Base-by-base conservation (phyloP, 2,113 vertebrate species). In the Sitta europaea region DNA sequence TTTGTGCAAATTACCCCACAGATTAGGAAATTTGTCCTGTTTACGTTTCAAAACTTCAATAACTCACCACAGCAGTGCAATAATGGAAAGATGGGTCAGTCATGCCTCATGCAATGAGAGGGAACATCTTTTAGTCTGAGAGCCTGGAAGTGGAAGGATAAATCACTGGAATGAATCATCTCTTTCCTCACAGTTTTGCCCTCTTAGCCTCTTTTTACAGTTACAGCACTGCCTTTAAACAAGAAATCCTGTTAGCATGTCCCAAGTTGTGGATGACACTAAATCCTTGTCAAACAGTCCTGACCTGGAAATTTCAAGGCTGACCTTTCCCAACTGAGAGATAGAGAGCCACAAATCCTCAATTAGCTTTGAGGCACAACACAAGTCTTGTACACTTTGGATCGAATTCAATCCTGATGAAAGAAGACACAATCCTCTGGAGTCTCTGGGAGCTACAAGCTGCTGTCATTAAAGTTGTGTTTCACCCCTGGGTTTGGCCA, bases 231-330 rank as follows among this genome's bases (percentile, higher is more conserved):
- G 50, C 83, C 76, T 93, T 93, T 90, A 70, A 79, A 80, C 74
- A 79, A 88, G 86, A 96, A 91, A 86, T 59, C 58, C 79, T 93
- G 80, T 93, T 67, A 77, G 76, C 68, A 18, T 70, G 77, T 95
- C 92, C 68, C 55, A 24, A 35, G 62, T 35, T 74, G 74, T 62
- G n/a, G 84, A 77, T 93, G 87, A 72, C 92, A 72, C 71, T 95
- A 94, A 95, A 94, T 96, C 86, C 90, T 92, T 96, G 91, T 95
- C 92, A 90, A 82, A 81, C 78, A 94, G 51, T 90, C 92, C 71
- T 96, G 95, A 96, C 92, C 93, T 94, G 88, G 88, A 96, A 92
- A 90, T 94, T 86, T 95, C 90, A 83, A 78, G 55, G 58, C 59
- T 94, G 86, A 88, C 80, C 92, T 96, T 94, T 95, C 59, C 71